Percentiles rank a stretch among this genome's conserved stretches.
phyloP scores from a whole-genome alignment of 2,113 vertebrate genomes.

The Tichodroma muraria region DNA sequence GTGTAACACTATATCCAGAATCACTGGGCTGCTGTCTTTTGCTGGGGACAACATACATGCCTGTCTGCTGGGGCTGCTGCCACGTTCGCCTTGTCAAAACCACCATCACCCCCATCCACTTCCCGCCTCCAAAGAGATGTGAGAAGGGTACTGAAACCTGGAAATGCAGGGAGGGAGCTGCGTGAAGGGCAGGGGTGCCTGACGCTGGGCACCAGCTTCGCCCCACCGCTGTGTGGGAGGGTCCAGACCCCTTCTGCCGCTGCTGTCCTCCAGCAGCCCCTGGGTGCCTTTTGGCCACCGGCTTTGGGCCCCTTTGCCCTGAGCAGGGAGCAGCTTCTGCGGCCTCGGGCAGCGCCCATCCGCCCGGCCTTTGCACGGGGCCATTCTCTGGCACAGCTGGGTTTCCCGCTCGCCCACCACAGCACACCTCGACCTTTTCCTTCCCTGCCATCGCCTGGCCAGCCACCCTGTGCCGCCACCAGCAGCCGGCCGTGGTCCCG shows the following conservation, averaged over 20 bases:
- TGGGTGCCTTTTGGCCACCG: rapidly evolving
- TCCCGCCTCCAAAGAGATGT: neutral
- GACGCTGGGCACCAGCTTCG: neutral
- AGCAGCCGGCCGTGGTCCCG: rapidly evolving
- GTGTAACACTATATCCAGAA: neutral
- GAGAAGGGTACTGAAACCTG: neutral
- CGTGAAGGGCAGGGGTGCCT: neutral
- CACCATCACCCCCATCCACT: neutral
- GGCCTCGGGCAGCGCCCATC: neutral
- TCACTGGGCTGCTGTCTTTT: neutral
- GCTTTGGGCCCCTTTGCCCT: neutral
- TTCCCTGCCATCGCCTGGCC: neutral
- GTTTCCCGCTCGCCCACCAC: neutral
- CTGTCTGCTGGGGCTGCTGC: neutral
- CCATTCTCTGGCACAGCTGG: neutral
- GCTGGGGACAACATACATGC: rapidly evolving
- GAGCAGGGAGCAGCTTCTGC: neutral
- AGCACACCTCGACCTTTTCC: neutral
- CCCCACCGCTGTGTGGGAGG: neutral
- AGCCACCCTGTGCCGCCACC: neutral
- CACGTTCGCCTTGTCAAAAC: neutral
- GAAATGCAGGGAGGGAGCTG: neutral
- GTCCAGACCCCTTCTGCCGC: neutral
- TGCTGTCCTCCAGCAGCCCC: neutral
- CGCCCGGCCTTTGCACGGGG: rapidly evolving